These are phyloP conservation scores for Sebastes hubbsi DNA, from an alignment of 2,797 vertebrate species.

Conservation along the genomic window DNA sequence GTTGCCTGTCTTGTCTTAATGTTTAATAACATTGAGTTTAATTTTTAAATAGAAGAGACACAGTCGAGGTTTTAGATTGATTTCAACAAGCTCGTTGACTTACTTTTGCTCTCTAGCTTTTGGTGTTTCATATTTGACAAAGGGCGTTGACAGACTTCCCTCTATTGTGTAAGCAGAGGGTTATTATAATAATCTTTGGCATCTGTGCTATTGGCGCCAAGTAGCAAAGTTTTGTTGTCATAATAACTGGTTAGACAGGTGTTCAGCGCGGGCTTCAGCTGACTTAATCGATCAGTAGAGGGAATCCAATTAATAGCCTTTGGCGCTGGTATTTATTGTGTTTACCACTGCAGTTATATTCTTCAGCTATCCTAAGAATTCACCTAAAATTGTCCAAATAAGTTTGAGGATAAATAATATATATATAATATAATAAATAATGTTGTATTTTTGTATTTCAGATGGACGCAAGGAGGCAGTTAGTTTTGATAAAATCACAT, in stretches of 20 bases:
- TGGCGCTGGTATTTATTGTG: neutral
- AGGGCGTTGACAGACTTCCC: neutral
- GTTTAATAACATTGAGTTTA: rapidly evolving
- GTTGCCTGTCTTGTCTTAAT: neutral
- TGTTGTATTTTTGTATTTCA: conserved; percentile 59
- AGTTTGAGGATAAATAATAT: neutral
- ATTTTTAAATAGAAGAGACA: neutral
- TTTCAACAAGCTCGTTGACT: neutral
- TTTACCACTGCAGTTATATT: neutral
- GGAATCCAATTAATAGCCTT: neutral
- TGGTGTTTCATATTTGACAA: neutral
- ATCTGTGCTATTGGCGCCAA: conserved; percentile 60
- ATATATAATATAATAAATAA: too few relatives aligned
- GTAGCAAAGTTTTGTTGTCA: neutral
- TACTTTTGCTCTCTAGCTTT: neutral
- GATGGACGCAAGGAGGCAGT: conserved; percentile 94
- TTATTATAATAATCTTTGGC: neutral
- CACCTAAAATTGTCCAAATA: neutral
- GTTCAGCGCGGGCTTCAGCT: neutral
- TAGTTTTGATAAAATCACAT: conserved; percentile 98
- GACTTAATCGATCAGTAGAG: neutral
- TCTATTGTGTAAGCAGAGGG: rapidly evolving
- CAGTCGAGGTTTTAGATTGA: neutral
- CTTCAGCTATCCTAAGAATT: neutral
- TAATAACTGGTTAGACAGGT: conserved; percentile 28